Base-by-base conservation (phyloP, 1,140 invertebrate genomes). In the Drosophila yakuba region DNA sequence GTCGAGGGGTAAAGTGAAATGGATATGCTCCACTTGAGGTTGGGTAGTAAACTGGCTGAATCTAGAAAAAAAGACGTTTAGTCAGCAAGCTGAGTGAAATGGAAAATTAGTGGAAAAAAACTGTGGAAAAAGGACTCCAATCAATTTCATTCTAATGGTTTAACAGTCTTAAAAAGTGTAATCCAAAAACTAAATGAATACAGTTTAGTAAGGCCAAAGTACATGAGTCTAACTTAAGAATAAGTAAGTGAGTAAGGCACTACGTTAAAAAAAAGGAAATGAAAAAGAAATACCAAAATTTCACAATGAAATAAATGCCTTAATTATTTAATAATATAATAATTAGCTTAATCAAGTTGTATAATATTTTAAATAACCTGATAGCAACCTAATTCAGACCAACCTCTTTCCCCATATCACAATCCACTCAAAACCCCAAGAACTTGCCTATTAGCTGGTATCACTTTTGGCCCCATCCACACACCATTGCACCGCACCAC, bases 1-100 rank as follows among this genome's bases (percentile, higher is more conserved):
- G 35, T 50, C 41, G 43, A 28, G 39, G 75, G 39, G 50, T 32
- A 67, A 71, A 58, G 72, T 52, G 69, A 80, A 84, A 76, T 84
- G 56, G 47, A 74, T 82, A 62, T 55, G 43, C 28, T 44, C 58
- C 2, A 4, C 7, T 35, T 0, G 28, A 12, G 36, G n/a, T n/a
- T 38, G 12, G 28, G 14, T 12, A 8, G 25, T 17, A 25, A 39
- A 14, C 12, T 51, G 28, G 10, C 1, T 11, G 6, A 10, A 43
- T 62, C 1, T 23, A 15, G 23, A 23, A 23, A 28, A 11, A 8
- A 41, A 35, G 11, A 17, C 25, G 43, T 59, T 48, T 63, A 66
- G 43, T 48, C 32, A 66, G 43, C 59, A 17, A 12, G 4, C 20
- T 32, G 2, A 50, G 23, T 0, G 10, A 25, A n/a, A 41, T 3